phyloP scores from a whole-genome alignment of 2,113 vertebrate species.

The Cyanoliseus patagonus region DNA sequence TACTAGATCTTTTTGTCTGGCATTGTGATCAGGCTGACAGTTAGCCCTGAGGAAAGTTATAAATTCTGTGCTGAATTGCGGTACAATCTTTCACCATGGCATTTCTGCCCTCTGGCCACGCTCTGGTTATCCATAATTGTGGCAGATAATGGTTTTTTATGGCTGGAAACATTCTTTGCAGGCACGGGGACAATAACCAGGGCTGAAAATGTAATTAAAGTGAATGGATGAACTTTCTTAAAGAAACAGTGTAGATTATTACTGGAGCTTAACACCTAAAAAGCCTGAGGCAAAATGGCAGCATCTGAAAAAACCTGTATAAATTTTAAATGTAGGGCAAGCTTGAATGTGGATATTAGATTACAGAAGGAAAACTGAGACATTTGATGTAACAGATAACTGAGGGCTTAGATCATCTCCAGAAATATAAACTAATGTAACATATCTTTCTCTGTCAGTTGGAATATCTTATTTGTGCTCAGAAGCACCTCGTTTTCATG shows the following conservation, averaged over 20 bases:
- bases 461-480: constrained; percentile 19
- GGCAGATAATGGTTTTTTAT: constrained; percentile 77
- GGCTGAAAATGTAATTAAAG: constrained; percentile 76
- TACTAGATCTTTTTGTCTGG: constrained; percentile 66
- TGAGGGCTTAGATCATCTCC: constrained; percentile 64
- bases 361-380: constrained; percentile 66
- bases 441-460: constrained; percentile 34
- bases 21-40: constrained; percentile 74
- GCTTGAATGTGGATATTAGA: constrained; percentile 59
- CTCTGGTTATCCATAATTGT: constrained; percentile 77
- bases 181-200: constrained; percentile 72
- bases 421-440: constrained; percentile 58
- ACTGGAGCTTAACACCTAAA: constrained; percentile 64
- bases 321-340: constrained; percentile 66
- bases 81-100: constrained; percentile 76
- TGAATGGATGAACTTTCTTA: constrained; percentile 75
- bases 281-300: constrained; percentile 57
- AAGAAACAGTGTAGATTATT: constrained; percentile 71
- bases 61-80: constrained; percentile 74
- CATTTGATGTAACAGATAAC: constrained; percentile 66
- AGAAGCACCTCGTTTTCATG: not conserved
- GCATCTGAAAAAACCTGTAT: constrained; percentile 65
- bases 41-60: constrained; percentile 74
- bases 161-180: constrained; percentile 77
- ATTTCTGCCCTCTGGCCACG: constrained; percentile 71